phyloP scores from a whole-genome alignment of 2,797 vertebrate genomes.

The Huso huso region DNA sequence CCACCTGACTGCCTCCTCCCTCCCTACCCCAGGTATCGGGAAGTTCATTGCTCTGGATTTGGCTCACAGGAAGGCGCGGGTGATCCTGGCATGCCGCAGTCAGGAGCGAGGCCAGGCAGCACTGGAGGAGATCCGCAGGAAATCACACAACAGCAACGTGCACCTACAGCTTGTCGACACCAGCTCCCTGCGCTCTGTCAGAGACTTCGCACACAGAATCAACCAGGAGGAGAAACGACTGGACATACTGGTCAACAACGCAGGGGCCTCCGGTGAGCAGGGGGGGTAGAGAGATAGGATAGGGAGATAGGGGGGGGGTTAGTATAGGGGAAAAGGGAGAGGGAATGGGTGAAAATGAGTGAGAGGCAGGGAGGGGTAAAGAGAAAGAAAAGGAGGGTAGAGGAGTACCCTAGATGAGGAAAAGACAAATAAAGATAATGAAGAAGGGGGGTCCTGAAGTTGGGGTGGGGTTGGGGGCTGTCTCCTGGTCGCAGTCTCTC shows the following conservation, averaged over 20 bases:
- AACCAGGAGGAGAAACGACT: slow-evolving; percentile 57
- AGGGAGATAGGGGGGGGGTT: background rate
- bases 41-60: slow-evolving; percentile 71
- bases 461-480: background rate
- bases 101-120: slow-evolving; percentile 46
- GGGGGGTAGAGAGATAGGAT: too few relatives aligned
- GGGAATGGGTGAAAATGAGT: too few relatives aligned
- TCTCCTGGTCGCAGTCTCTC: background rate
- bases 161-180: slow-evolving; percentile 65
- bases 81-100: slow-evolving; percentile 73
- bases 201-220: slow-evolving; percentile 52
- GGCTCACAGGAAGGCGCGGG: slow-evolving; percentile 64
- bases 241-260: slow-evolving; percentile 80
- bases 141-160: slow-evolving; percentile 54
- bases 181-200: slow-evolving; percentile 66
- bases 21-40: slow-evolving; percentile 61
- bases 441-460: too few relatives aligned
- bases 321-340: too few relatives aligned
- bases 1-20: too few relatives aligned
- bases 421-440: too few relatives aligned
- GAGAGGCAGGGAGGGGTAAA: too few relatives aligned
- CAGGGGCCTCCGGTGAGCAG: slow-evolving; percentile 55
- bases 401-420: too few relatives aligned
- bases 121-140: slow-evolving; percentile 51
- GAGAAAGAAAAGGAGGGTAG: too few relatives aligned